These are phyloP conservation scores for Plotosus lineatus DNA, from an alignment of 2,113 vertebrate genomes.

Conservation along the genomic window DNA sequence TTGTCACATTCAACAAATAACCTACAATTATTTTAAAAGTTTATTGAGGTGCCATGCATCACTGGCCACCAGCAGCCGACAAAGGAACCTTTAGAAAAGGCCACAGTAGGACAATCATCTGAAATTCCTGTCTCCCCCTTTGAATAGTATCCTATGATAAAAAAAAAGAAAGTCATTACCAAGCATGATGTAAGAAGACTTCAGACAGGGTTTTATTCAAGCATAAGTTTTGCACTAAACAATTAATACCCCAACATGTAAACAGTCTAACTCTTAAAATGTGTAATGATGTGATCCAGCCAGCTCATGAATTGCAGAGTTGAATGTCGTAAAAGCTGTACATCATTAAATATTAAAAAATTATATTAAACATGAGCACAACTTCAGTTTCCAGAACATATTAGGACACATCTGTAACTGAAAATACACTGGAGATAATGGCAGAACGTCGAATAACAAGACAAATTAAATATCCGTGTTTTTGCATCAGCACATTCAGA, in stretches of 20 bases:
- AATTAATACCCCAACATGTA: too few species aligned
- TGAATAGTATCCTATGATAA: conserved; percentile 35
- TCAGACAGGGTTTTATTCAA: background rate
- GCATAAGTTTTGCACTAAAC: background rate
- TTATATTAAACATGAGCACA: background rate
- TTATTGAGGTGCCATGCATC: conserved; percentile 55
- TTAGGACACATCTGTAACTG: background rate
- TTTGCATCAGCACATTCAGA: background rate
- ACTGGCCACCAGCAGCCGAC: conserved; percentile 36
- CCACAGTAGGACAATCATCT: conserved; percentile 49
- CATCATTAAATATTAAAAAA: background rate
- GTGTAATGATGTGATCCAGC: background rate
- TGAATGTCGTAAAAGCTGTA: background rate
- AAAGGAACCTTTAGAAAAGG: conserved; percentile 44
- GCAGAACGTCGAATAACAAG: too few species aligned
- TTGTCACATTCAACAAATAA: conserved; percentile 61
- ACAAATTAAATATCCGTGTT: background rate
- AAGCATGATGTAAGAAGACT: background rate
- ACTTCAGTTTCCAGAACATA: background rate
- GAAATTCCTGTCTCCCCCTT: conserved; percentile 31
- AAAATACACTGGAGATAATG: background rate
- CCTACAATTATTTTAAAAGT: conserved; percentile 58
- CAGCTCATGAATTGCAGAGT: background rate
- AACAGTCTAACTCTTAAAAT: too few species aligned
- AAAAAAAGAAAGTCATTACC: conserved; percentile 23